A percentile compares a stretch with the other conserved stretches of the same genome.
Evolutionary conservation across 2,888 invertebrate genomes (phyloP).

Genomic region (Machimus rusticus): DNA sequence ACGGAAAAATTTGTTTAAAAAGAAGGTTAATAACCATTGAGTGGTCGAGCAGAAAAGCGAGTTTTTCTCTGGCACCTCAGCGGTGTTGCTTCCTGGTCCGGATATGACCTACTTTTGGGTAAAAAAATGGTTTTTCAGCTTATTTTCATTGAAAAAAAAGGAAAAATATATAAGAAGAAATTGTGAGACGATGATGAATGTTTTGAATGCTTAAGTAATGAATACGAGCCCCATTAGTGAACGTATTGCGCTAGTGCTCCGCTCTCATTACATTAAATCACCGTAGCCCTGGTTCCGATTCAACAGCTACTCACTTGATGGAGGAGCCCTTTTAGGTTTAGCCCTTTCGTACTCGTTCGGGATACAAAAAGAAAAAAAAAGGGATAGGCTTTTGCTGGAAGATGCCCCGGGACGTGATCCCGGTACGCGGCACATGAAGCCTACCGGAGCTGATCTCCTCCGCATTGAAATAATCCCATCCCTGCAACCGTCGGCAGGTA

Average conservation of each 20-base stretch:
- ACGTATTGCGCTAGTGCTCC: neutral
- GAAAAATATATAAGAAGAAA: neutral
- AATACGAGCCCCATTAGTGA: conserved; percentile 21
- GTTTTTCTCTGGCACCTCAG: neutral
- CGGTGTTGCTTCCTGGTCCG: neutral
- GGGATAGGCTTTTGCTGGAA: neutral
- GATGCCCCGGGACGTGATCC: neutral
- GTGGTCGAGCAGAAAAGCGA: neutral
- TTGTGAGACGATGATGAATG: neutral
- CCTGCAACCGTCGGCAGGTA: neutral
- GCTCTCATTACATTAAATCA: conserved; percentile 32
- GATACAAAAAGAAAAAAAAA: neutral
- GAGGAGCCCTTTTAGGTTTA: neutral
- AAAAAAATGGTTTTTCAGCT: conserved; percentile 4
- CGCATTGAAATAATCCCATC: neutral
- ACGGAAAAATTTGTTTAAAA: neutral
- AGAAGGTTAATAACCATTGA: conserved; percentile 21
- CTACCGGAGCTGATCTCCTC: neutral
- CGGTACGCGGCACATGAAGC: neutral
- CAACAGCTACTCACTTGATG: conserved; percentile 24
- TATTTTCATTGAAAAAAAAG: neutral
- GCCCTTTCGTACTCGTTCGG: neutral
- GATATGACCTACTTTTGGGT: conserved; percentile 3
- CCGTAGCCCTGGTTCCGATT: neutral
- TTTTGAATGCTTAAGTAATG: conserved; percentile 34